Evolutionary conservation across 1,140 invertebrate species (phyloP).

Genomic region (Philotrypesis tridentata): DNA sequence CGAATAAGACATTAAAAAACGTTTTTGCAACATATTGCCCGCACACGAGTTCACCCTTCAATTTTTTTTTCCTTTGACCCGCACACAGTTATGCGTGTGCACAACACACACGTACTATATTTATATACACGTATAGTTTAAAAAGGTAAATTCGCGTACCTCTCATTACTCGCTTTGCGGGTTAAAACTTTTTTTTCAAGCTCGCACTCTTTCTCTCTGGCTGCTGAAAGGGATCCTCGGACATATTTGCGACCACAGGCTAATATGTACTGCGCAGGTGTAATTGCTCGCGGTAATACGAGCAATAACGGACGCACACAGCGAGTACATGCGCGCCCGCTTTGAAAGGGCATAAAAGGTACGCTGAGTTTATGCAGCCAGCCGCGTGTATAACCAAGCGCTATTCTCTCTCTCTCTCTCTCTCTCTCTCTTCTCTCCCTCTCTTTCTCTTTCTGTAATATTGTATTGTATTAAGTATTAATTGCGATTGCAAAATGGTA

Average conservation of each 20-base stretch:
- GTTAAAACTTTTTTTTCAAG: neutral
- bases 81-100: too few relatives aligned
- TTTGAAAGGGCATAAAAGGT: constrained; percentile 26
- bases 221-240: constrained; percentile 12
- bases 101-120: too few relatives aligned
- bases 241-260: constrained; percentile 4
- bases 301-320: constrained; percentile 17
- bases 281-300: constrained; percentile 39
- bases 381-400: neutral
- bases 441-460: too few relatives aligned
- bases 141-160: neutral
- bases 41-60: neutral
- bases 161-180: constrained; percentile 11
- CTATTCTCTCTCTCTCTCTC: too few relatives aligned
- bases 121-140: neutral
- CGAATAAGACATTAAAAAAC: constrained; percentile 3
- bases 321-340: neutral
- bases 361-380: constrained; percentile 2
- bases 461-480: too few relatives aligned
- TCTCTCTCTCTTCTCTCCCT: too few relatives aligned
- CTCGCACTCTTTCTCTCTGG: neutral
- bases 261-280: constrained; percentile 28
- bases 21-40: constrained; percentile 13
- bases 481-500: too few relatives aligned
- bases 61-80: neutral